These are phyloP conservation scores for Tadarida brasiliensis DNA, from an alignment of 2,797 vertebrate genomes.

Conservation along the genomic window DNA sequence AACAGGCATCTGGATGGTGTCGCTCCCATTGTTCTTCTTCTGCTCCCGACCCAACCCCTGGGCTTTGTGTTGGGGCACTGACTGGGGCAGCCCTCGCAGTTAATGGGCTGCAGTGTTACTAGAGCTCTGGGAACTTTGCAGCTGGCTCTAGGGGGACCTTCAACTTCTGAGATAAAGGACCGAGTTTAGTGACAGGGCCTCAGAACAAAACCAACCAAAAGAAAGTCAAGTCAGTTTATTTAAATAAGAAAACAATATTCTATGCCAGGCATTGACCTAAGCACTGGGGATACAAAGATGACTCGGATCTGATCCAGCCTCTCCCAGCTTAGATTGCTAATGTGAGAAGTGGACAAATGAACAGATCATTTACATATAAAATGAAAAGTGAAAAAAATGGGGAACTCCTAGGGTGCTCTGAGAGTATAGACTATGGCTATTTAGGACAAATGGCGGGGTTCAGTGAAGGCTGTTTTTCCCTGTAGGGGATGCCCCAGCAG, in stretches of 20 bases:
- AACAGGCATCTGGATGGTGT: fast-evolving
- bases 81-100: conserved; percentile 55
- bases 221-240: neutral
- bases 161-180: conserved; percentile 77
- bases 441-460: neutral
- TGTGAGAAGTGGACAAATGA: neutral
- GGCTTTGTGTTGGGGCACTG: fast-evolving
- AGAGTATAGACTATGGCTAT: neutral
- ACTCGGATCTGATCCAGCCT: neutral
- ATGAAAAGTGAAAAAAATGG: neutral
- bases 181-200: neutral
- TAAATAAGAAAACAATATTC: neutral
- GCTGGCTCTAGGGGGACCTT: conserved; percentile 79
- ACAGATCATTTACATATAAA: neutral
- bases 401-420: neutral
- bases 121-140: conserved; percentile 85
- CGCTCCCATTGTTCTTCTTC: conserved; percentile 67
- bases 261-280: neutral
- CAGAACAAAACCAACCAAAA: conserved; percentile 17
- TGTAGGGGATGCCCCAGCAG: neutral
- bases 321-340: neutral
- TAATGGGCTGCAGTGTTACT: neutral
- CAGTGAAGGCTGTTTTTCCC: neutral
- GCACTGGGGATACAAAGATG: neutral
- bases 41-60: neutral